A percentile compares a stretch with the other conserved stretches of the same genome.
phyloP scores from a whole-genome alignment of 2,113 vertebrate species.

The Emydocephalus ijimae region DNA sequence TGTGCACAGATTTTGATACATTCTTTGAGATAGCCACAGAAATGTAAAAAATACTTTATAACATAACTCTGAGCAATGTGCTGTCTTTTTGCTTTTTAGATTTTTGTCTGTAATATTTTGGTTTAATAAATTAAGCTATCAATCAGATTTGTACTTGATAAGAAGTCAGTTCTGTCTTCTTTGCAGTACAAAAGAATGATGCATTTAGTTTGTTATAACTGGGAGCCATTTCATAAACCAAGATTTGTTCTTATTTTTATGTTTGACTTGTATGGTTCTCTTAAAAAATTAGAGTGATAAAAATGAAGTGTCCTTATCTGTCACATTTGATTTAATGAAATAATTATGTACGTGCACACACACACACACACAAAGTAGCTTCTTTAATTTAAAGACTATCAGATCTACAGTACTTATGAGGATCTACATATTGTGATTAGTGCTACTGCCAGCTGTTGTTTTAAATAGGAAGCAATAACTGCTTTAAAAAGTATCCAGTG shows the following conservation, averaged over 20 bases:
- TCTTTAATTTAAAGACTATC: background rate
- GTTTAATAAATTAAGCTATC: background rate
- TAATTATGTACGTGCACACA: background rate
- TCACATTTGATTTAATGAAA: background rate
- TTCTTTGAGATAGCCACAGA: background rate
- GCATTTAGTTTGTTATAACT: background rate
- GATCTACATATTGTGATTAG: background rate
- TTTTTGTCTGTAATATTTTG: background rate
- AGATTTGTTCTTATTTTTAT: background rate
- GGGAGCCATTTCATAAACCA: background rate
- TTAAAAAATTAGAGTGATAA: background rate
- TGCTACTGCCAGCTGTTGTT: background rate
- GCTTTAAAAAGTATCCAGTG: background rate
- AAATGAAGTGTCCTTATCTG: background rate
- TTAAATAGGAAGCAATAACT: background rate
- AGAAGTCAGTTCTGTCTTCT: background rate
- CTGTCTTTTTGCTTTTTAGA: background rate
- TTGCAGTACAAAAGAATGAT: background rate
- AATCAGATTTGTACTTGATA: background rate
- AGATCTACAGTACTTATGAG: background rate
- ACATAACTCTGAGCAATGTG: background rate
- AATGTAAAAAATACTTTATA: background rate
- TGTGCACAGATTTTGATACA: background rate
- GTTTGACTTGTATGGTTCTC: background rate
- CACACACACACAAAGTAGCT: background rate